phyloP scores from a whole-genome alignment of 35 echinoderm and acorn worm species.

The Apostichopus japonicus region DNA sequence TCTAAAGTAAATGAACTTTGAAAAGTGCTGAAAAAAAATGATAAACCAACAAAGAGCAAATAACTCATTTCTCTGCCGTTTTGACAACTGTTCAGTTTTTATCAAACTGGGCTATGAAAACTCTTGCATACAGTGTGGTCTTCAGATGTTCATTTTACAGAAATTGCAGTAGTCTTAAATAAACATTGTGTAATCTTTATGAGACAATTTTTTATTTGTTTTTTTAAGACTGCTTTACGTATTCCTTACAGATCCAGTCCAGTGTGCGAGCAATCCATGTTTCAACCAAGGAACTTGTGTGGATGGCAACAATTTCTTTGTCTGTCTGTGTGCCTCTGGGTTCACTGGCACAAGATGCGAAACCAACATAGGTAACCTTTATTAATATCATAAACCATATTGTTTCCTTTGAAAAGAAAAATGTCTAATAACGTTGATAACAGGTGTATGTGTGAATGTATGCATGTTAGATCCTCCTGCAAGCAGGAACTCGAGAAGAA shows the following conservation, averaged over 20 bases:
- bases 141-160: not conserved
- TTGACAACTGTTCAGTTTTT: too few relatives aligned
- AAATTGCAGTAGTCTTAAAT: not conserved
- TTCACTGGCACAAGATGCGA: constrained; percentile 41
- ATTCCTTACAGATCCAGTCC: constrained; percentile 6
- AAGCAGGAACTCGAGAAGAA: too few relatives aligned
- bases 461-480: too few relatives aligned
- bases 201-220: not conserved
- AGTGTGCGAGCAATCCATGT: constrained; percentile 52
- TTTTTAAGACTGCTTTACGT: not conserved
- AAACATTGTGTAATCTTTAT: not conserved
- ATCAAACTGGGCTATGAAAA: too few relatives aligned
- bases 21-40: too few relatives aligned
- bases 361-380: constrained; percentile 36
- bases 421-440: not conserved
- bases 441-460: not conserved
- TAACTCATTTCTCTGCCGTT: too few relatives aligned
- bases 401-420: not conserved
- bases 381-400: not conserved
- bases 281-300: constrained; percentile 48
- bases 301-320: not conserved
- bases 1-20: too few relatives aligned
- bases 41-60: too few relatives aligned
- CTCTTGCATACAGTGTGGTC: not conserved
- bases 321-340: constrained; percentile 32